A percentile compares a stretch with the other conserved stretches of the same genome.
Evolutionary conservation across 2,797 vertebrate species (phyloP).

Genomic region (Xenopus petersii): DNA sequence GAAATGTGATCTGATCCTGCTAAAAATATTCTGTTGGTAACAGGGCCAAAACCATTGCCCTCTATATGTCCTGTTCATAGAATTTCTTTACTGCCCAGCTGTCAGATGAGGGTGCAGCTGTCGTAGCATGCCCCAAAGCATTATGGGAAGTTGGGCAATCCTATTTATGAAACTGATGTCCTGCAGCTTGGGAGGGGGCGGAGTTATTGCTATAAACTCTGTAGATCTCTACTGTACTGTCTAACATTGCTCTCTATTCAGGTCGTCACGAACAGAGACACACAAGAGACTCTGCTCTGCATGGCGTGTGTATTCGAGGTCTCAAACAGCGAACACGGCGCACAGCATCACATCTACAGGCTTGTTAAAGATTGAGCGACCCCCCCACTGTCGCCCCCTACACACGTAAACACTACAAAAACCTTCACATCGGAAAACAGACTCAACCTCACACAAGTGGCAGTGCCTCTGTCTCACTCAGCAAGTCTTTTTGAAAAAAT

Average conservation of each 20-base stretch:
- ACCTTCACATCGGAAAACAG: conserved; percentile 70
- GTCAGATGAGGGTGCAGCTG: no score
- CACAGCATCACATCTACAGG: conserved; percentile 98
- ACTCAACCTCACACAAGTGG: conserved; percentile 90
- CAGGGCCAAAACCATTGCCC: no score
- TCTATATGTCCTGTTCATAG: no score
- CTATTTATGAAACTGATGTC: no score
- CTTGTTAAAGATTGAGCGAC: conserved; percentile 92
- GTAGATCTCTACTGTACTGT: no score
- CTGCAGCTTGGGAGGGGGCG: no score
- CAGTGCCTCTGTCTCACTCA: conserved; percentile 87
- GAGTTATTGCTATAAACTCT: no score
- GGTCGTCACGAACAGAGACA: conserved; percentile 98
- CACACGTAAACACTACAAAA: conserved; percentile 49
- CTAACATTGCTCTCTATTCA: conserved; percentile 53
- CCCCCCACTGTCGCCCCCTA: conserved; percentile 14
- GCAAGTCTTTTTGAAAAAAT: conserved; percentile 66
- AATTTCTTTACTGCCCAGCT: no score
- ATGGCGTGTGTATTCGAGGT: conserved; percentile 99
- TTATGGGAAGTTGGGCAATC: no score
- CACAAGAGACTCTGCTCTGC: conserved; percentile 97
- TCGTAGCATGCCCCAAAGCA: no score
- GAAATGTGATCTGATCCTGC: no score
- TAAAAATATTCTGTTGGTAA: no score
- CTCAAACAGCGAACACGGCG: conserved; percentile 97